A percentile compares a stretch with the other conserved stretches of the same genome.
Evolutionary conservation across 2,888 invertebrate genomes (phyloP).

Genomic region (Rhagophthalmus giganteus): DNA sequence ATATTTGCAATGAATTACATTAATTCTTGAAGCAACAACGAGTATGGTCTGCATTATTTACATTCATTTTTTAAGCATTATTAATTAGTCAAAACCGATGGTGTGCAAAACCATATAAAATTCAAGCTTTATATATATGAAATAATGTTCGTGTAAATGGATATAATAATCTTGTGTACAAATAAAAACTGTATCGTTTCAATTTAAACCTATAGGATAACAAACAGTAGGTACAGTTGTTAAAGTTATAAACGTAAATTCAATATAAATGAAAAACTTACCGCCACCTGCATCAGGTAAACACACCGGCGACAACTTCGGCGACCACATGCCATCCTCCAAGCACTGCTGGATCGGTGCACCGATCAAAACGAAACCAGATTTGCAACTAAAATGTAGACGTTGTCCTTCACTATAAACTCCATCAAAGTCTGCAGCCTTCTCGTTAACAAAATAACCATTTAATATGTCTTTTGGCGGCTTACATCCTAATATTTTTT

Average conservation of each 20-base stretch:
- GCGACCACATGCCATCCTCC: constrained; percentile 52
- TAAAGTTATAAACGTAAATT: not conserved
- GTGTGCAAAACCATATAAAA: too few relatives aligned
- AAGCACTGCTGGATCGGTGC: constrained; percentile 47
- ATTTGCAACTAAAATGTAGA: constrained; percentile 50
- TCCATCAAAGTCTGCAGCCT: constrained; percentile 33
- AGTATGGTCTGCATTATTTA: too few relatives aligned
- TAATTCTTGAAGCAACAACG: too few relatives aligned
- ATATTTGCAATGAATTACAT: too few relatives aligned
- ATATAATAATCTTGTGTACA: too few relatives aligned
- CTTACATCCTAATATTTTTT: constrained; percentile 42
- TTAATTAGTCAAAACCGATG: too few relatives aligned
- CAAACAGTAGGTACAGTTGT: too few relatives aligned
- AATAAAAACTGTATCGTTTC: too few relatives aligned
- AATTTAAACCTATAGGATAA: not conserved
- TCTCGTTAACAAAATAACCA: constrained; percentile 51
- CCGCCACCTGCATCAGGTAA: constrained; percentile 27
- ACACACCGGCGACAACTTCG: constrained; percentile 47
- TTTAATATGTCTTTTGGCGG: constrained; percentile 45
- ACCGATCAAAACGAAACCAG: constrained; percentile 48
- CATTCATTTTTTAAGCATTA: too few relatives aligned
- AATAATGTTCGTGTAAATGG: too few relatives aligned
- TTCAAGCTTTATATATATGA: too few relatives aligned
- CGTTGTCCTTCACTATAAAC: constrained; percentile 44
- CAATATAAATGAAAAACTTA: not conserved